Evolutionary conservation across 2,888 invertebrate species (phyloP).

Genomic region (Dicroscelio sp.): DNA sequence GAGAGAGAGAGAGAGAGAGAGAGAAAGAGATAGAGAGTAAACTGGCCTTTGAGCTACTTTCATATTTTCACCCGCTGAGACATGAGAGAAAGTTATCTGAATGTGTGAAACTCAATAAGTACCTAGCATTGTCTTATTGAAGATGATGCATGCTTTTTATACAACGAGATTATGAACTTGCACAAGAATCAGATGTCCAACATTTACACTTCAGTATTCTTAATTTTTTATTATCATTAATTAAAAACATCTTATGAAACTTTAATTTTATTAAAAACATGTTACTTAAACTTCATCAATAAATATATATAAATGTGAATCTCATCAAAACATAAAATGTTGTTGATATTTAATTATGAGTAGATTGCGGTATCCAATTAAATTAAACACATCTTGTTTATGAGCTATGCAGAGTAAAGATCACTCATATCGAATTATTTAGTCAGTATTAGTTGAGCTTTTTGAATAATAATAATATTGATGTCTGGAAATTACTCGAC

Average conservation of each 20-base stretch:
- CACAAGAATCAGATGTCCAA: no score
- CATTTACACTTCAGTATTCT: no score
- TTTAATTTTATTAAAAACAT: no score
- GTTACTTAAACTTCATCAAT: no score
- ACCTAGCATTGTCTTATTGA: slow-evolving; percentile 87
- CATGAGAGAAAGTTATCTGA: slow-evolving; percentile 90
- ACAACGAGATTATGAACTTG: slow-evolving; percentile 31
- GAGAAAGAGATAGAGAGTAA: slow-evolving; percentile 86
- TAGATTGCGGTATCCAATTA: no score
- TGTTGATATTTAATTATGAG: slow-evolving; percentile 61
- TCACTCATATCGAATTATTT: no score
- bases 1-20: slow-evolving; percentile 86
- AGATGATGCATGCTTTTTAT: slow-evolving; percentile 81
- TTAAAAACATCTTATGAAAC: no score
- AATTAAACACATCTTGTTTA: no score
- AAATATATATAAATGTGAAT: no score
- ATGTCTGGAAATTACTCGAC: slow-evolving; percentile 75
- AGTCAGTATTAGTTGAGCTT: no score
- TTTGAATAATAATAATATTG: slow-evolving; percentile 63
- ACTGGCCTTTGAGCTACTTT: slow-evolving; percentile 90
- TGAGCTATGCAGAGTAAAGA: no score
- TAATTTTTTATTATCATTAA: no score
- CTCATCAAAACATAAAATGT: slow-evolving; percentile 47
- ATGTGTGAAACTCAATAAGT: slow-evolving; percentile 90
- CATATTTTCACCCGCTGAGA: slow-evolving; percentile 91